These are phyloP conservation scores for Sander vitreus DNA, from an alignment of 2,113 vertebrate genomes.

Conservation along the genomic window DNA sequence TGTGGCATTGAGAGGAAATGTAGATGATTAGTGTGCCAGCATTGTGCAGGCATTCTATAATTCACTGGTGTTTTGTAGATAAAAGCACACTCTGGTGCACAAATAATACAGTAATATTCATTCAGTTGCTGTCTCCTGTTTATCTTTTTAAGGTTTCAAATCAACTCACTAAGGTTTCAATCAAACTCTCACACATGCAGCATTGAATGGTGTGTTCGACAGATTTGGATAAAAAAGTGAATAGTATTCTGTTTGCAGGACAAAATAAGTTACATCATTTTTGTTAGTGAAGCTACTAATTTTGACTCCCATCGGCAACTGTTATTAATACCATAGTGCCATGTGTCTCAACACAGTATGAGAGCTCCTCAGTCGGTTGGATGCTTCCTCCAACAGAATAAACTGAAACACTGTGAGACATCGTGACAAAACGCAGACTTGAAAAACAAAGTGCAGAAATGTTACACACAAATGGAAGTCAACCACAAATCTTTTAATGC, in stretches of 20 bases:
- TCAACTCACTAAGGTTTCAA: no score
- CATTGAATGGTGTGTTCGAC: neutral
- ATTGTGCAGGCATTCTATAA: neutral
- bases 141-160: neutral
- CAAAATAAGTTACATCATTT: neutral
- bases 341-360: neutral
- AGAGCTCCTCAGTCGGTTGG: neutral
- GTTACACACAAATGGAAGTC: neutral
- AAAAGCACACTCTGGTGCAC: neutral
- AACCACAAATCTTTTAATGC: neutral
- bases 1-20: neutral
- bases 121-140: neutral
- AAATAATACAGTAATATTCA: neutral
- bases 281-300: neutral
- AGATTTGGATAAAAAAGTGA: neutral
- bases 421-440: neutral
- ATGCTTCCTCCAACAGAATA: neutral
- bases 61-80: neutral
- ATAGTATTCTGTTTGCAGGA: neutral
- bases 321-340: no score
- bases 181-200: neutral
- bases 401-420: slow-evolving; percentile 4
- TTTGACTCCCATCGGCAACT: neutral
- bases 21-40: neutral
- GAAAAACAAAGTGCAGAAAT: neutral